Evolutionary conservation across 2,113 vertebrate species (phyloP).

Genomic region (Peromyscus leucopus): DNA sequence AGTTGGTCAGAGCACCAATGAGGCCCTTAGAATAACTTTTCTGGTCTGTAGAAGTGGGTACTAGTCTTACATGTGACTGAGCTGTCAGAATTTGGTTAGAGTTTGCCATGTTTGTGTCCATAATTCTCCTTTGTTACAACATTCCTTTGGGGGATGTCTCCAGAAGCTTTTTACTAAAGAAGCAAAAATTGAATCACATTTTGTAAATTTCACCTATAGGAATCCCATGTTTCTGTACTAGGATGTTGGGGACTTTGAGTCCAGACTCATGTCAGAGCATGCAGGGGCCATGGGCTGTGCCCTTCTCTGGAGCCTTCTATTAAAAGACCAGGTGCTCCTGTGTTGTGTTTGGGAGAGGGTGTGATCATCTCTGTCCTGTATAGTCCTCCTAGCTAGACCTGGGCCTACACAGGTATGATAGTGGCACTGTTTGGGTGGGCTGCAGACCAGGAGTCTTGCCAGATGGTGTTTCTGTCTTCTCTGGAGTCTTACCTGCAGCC

Average conservation of each 20-base stretch:
- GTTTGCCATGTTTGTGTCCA: not conserved
- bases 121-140: not conserved
- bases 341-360: not conserved
- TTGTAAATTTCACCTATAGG: not conserved
- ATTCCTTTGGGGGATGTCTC: not conserved
- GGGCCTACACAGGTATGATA: not conserved
- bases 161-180: not conserved
- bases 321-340: no score
- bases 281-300: not conserved
- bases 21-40: not conserved
- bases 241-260: not conserved
- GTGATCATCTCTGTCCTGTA: not conserved
- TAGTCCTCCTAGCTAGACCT: not conserved
- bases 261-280: not conserved
- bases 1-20: not conserved
- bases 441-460: not conserved
- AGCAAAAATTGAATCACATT: not conserved
- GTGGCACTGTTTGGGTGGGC: not conserved
- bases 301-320: not conserved
- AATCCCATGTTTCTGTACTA: not conserved
- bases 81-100: not conserved
- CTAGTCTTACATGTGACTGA: not conserved
- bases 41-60: not conserved
- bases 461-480: not conserved
- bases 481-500: not conserved